Evolutionary conservation across 2,113 vertebrate genomes (phyloP), one percentile per base, ranked within the genome.

Genomic region (Atherinomorus stipes): DNA sequence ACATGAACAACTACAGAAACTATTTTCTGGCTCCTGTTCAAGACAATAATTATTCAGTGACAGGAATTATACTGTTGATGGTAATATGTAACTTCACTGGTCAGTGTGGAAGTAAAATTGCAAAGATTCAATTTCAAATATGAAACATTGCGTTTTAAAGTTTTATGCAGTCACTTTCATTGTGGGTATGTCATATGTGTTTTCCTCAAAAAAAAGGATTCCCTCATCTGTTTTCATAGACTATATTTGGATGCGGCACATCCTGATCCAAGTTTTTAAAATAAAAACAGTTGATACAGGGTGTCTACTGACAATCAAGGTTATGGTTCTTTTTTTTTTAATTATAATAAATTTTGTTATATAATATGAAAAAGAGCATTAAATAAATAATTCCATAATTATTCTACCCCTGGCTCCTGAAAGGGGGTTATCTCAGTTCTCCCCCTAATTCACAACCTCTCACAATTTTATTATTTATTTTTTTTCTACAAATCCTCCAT

Each of bases 401-500:
- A 44, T 16, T 71, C 23, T 40, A 13, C 50, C 21, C 40, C 15
- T 56, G 53, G 25, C 12, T 47, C 40, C 19, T 69, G 4, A 11
- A 53, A 54, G 2, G 49, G 6, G 34, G 58, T 83, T 52, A 64
- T 72, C 56, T 31, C 31, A 53, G 15, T 34, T 26, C 50, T 67
- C 64, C 31, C 21, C n/a, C 59, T 40, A 34, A 65, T 61, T 72
- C 40, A 21, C 56, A 51, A 50, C 57, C 63, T 51, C n/a, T 64
- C 15, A 51, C 49, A 50, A n/a, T 76, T 72, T 75, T 80, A 80
- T 79, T 81, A 74, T 64, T 52, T 52, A 59, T 28, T n/a, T n/a
- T n/a, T 34, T 34, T 34, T 4, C 5, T 34, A 34, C 21, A 79
- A 88, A 87, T 83, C 75, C 74, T 60, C 45, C 45, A 71, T 74